A percentile compares a stretch with the other conserved stretches of the same genome.
Evolutionary conservation across 2,888 invertebrate genomes (phyloP).

Genomic region (Nomada ferruginata): DNA sequence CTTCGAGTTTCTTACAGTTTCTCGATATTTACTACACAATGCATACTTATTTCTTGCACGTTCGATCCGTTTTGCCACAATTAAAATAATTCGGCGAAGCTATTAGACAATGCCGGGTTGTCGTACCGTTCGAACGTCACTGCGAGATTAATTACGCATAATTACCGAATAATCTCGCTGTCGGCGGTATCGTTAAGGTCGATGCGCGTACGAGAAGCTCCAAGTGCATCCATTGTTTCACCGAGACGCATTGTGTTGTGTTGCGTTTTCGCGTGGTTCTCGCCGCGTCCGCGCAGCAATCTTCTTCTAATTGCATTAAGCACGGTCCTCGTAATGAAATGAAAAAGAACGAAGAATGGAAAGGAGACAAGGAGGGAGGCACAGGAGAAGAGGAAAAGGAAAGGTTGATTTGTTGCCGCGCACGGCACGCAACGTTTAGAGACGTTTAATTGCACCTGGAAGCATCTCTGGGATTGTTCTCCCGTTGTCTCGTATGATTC

Average conservation of each 20-base stretch:
- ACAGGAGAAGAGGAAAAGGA: background rate
- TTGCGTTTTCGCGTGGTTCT: constrained; percentile 43
- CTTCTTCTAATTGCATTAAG: constrained; percentile 61
- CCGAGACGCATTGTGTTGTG: constrained; percentile 48
- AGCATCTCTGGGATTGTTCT: constrained; percentile 41
- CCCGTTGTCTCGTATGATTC: constrained; percentile 37
- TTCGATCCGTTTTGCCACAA: background rate
- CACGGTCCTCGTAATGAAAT: constrained; percentile 28
- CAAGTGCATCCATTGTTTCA: constrained; percentile 57
- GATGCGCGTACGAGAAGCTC: constrained; percentile 40
- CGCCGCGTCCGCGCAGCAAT: constrained; percentile 26
- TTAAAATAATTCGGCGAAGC: background rate
- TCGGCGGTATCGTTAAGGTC: constrained; percentile 73
- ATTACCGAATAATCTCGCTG: constrained; percentile 77
- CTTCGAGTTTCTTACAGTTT: too few species aligned
- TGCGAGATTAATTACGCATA: constrained; percentile 79
- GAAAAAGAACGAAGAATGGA: background rate
- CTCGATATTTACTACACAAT: too few species aligned
- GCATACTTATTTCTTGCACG: too few species aligned
- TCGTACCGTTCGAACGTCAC: constrained; percentile 43
- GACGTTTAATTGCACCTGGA: constrained; percentile 57
- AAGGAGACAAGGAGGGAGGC: background rate
- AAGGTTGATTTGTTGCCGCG: constrained; percentile 44
- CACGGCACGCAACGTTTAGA: constrained; percentile 48
- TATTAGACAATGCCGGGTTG: constrained; percentile 15